Conservation (phyloP, 2,113 vertebrate genomes). For the Erinaceus europaeus region DNA sequence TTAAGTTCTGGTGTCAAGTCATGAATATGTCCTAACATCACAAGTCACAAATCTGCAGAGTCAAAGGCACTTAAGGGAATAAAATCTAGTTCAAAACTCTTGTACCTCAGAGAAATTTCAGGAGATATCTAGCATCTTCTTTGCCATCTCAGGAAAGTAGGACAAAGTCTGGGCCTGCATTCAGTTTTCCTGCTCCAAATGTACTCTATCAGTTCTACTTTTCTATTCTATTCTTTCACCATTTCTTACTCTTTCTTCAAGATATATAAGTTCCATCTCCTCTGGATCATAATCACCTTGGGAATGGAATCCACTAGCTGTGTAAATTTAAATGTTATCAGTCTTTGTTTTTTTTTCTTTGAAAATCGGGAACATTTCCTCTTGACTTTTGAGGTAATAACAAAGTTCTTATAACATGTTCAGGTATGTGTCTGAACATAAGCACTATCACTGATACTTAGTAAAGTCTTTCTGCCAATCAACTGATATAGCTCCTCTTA, state of each 20-base stretch:
- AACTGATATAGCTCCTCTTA: neutral
- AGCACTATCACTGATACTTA: neutral
- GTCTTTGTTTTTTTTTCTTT: slow-evolving; percentile 3
- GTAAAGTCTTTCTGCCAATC: slow-evolving; percentile 2
- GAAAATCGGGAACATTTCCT: neutral
- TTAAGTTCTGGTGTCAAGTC: slow-evolving; percentile 1
- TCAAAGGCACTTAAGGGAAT: neutral
- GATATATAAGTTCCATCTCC: neutral
- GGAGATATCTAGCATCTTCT: neutral
- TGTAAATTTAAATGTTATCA: neutral
- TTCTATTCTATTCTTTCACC: neutral
- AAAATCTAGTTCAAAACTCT: slow-evolving; percentile 35
- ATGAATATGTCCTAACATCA: neutral
- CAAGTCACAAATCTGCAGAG: slow-evolving; percentile 19
- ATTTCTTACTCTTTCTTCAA: neutral
- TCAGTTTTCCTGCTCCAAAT: neutral
- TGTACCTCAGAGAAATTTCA: slow-evolving; percentile 34
- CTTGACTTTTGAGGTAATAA: neutral
- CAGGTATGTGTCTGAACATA: neutral
- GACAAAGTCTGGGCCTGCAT: neutral
- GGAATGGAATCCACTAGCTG: neutral
- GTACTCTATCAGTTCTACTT: neutral
- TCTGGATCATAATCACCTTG: neutral
- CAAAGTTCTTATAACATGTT: neutral
- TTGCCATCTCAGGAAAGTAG: slow-evolving; percentile 21